Conservation (phyloP, 1,140 invertebrate genomes). For the Acyrthosiphon pisum region DNA sequence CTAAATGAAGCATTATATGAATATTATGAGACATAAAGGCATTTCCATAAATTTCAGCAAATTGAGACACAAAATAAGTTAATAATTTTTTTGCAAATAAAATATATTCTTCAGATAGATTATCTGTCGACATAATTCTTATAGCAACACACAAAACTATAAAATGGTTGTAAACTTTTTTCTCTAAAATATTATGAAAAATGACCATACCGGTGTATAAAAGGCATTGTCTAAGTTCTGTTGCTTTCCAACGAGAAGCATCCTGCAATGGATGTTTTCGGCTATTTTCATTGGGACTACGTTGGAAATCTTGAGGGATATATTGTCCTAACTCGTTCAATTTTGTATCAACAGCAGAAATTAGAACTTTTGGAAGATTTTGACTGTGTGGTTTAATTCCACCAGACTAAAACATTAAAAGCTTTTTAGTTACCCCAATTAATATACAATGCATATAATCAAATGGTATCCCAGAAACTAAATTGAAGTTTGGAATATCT, state of each 20-base stretch:
- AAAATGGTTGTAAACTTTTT: neutral
- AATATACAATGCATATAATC: conserved; percentile 32
- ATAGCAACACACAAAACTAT: neutral
- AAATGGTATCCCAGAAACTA: conserved; percentile 8
- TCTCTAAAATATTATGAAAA: neutral
- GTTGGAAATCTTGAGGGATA: conserved; percentile 5
- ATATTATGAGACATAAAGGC: too few relatives aligned
- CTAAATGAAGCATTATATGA: too few relatives aligned
- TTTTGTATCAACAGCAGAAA: neutral
- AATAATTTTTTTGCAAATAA: conserved; percentile 20
- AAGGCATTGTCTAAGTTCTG: neutral
- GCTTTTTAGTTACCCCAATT: conserved; percentile 18
- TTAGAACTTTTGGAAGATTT: neutral
- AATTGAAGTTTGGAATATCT: neutral
- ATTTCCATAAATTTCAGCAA: too few relatives aligned
- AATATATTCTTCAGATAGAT: neutral
- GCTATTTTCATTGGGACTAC: neutral
- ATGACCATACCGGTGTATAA: neutral
- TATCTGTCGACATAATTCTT: neutral
- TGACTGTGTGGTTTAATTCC: neutral
- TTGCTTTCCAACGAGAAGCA: neutral
- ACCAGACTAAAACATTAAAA: neutral
- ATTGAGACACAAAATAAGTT: too few relatives aligned
- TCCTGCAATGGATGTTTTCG: neutral
- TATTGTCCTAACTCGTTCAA: neutral